phyloP scores from a whole-genome alignment of 2,113 vertebrate genomes.

The Misgurnus mizolepis region DNA sequence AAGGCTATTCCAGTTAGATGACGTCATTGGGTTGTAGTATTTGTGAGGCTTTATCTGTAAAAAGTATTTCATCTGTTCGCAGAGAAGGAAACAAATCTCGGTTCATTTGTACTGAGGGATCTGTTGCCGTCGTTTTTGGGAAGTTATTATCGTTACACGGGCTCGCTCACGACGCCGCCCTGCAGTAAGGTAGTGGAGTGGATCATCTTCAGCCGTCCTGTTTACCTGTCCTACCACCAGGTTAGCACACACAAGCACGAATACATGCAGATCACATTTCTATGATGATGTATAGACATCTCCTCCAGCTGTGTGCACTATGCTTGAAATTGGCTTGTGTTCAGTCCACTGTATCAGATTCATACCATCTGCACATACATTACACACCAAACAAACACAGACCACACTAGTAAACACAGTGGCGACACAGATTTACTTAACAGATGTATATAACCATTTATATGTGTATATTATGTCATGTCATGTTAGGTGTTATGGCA shows the following conservation, averaged over 20 bases:
- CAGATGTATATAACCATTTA: neutral
- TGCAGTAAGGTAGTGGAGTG: constrained; percentile 97
- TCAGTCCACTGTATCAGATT: constrained; percentile 23
- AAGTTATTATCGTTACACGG: constrained; percentile 94
- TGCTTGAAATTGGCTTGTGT: constrained; percentile 9
- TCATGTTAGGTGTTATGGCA: too few relatives aligned
- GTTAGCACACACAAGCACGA: constrained; percentile 63
- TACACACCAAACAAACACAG: constrained; percentile 30
- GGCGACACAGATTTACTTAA: constrained; percentile 17
- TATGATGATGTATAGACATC: constrained; percentile 22
- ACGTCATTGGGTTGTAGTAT: neutral
- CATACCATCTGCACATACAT: constrained; percentile 14
- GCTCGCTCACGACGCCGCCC: constrained; percentile 93
- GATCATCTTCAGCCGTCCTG: constrained; percentile 91
- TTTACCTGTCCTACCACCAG: constrained; percentile 93
- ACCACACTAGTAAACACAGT: constrained; percentile 4
- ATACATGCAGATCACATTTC: constrained; percentile 11
- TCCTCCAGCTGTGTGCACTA: constrained; percentile 33
- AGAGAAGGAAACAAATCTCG: constrained; percentile 98
- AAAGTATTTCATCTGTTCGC: constrained; percentile 53
- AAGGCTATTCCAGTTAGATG: neutral
- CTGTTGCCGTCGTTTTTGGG: constrained; percentile 88
- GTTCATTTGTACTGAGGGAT: constrained; percentile 90
- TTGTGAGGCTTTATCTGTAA: neutral
- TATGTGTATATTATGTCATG: neutral